Conservation (phyloP, 2,797 vertebrate species). For the Acrocephalus scirpaceus region DNA sequence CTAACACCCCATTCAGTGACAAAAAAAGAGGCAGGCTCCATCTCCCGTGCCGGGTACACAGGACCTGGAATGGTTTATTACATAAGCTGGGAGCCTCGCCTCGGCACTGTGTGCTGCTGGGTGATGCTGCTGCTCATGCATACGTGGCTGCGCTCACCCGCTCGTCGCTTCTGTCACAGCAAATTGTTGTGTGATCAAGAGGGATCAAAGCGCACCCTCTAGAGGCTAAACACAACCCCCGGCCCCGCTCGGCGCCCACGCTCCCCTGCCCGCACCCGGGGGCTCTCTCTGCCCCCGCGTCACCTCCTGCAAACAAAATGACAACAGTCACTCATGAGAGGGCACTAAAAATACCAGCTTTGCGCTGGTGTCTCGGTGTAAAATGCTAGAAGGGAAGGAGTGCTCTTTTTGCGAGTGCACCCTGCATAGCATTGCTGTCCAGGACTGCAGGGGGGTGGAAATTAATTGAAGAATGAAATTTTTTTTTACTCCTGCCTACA, state of each 20-base stretch:
- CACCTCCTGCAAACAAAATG: neutral
- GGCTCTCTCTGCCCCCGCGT: neutral
- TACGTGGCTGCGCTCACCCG: neutral
- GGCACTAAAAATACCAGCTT: neutral
- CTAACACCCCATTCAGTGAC: neutral
- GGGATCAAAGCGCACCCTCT: conserved; percentile 36
- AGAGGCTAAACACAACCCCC: neutral
- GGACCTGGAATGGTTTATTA: neutral
- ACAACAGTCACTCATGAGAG: accelerated
- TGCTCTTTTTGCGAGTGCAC: accelerated
- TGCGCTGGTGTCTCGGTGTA: neutral
- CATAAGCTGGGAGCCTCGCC: neutral
- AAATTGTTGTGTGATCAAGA: neutral
- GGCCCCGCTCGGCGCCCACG: neutral
- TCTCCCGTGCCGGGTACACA: neutral
- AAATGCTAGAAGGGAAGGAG: neutral
- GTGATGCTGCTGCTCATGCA: neutral
- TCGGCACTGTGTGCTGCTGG: neutral
- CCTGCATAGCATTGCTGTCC: neutral
- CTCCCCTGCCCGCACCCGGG: too few species aligned
- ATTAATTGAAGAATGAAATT: neutral
- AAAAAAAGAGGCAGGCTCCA: neutral
- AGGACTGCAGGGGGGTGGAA: accelerated
- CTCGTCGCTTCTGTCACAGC: neutral
- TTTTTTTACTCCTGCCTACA: neutral